Percentiles rank a stretch among this genome's conserved stretches.
Conservation (phyloP, 2,113 vertebrate species). For the Lichenostomus cassidix region DNA sequence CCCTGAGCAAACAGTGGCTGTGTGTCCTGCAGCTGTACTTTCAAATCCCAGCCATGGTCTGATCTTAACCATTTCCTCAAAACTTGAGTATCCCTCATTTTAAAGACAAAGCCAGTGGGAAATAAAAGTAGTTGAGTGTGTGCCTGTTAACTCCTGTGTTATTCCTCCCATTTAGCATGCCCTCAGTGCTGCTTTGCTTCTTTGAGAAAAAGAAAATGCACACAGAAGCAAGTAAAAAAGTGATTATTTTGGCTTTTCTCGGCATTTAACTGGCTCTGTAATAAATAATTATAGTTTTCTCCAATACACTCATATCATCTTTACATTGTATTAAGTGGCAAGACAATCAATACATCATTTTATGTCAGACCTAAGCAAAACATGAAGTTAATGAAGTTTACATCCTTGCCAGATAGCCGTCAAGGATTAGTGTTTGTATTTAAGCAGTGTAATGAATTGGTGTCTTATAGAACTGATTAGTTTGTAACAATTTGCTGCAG, state of each 20-base stretch:
- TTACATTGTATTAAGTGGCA: neutral
- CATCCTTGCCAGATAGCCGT: neutral
- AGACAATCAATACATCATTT: conserved; percentile 42
- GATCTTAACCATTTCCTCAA: neutral
- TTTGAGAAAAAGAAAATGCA: neutral
- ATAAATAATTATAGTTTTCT: conserved; percentile 24
- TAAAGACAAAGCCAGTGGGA: neutral
- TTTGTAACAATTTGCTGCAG: neutral
- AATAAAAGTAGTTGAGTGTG: neutral
- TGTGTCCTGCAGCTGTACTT: neutral
- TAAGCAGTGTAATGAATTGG: neutral
- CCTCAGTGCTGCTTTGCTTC: neutral
- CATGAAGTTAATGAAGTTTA: conserved; percentile 30
- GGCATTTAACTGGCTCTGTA: neutral
- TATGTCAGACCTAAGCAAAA: conserved; percentile 15
- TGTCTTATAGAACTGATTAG: neutral
- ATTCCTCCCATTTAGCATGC: neutral
- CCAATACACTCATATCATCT: neutral
- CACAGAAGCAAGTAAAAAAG: neutral
- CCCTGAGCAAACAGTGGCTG: neutral
- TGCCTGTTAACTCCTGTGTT: neutral
- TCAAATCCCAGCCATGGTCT: neutral
- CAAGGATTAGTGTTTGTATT: neutral
- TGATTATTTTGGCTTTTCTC: neutral
- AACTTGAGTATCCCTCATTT: neutral